Conservation (phyloP, 1,140 invertebrate genomes). For the Drosophila dunni region DNA sequence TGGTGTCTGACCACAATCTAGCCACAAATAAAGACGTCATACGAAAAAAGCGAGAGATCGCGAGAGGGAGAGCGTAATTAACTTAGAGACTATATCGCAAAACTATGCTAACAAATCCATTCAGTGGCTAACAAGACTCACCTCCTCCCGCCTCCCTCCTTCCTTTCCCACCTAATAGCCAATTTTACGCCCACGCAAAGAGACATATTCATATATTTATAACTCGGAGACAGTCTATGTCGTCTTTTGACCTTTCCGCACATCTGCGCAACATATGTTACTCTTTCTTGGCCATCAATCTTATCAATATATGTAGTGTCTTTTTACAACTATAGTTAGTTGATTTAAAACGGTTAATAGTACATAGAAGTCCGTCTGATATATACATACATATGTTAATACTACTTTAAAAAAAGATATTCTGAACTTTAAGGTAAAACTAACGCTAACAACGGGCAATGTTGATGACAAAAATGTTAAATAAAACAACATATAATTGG, state of each 20-base stretch:
- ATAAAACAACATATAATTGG: slow-evolving; percentile 73
- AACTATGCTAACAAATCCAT: slow-evolving; percentile 68
- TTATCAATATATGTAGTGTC: not conserved
- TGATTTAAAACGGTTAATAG: not conserved
- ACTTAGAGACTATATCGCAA: slow-evolving; percentile 62
- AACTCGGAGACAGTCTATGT: slow-evolving; percentile 1
- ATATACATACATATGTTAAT: slow-evolving; percentile 57
- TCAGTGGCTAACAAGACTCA: slow-evolving; percentile 13
- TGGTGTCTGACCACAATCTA: slow-evolving; percentile 33
- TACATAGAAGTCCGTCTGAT: not conserved
- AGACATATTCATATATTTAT: slow-evolving; percentile 21
- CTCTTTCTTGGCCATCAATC: not conserved
- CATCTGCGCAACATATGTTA: slow-evolving; percentile 21
- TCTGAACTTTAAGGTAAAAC: not conserved
- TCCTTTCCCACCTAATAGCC: slow-evolving; percentile 9
- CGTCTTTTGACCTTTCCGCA: slow-evolving; percentile 25
- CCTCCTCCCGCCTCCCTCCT: slow-evolving; percentile 3
- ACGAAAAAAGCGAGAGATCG: slow-evolving; percentile 1
- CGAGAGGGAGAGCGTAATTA: slow-evolving; percentile 8
- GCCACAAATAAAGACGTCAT: slow-evolving; percentile 74
- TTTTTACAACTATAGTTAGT: not conserved
- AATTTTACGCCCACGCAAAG: slow-evolving; percentile 34
- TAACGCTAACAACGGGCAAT: not conserved
- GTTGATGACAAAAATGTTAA: slow-evolving; percentile 44
- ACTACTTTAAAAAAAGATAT: not conserved